Evolutionary conservation across 2,888 invertebrate genomes (phyloP).

Genomic region (Autographa pulchrina): DNA sequence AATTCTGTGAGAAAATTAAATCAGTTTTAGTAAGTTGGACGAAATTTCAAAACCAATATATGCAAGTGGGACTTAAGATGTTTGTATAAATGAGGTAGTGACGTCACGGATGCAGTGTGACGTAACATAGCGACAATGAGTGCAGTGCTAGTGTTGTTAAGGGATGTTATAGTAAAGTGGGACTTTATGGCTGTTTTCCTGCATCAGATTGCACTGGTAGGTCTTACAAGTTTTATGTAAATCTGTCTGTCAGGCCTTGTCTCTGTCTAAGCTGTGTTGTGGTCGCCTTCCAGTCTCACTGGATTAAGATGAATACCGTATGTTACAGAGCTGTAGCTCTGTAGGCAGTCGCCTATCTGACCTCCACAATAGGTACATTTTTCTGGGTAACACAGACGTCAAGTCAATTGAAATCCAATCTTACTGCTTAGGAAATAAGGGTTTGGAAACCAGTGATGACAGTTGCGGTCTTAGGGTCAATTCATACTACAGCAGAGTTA

Average conservation of each 20-base stretch:
- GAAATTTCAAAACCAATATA: background rate
- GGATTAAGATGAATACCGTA: no score
- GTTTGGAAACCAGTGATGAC: no score
- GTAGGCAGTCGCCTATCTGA: no score
- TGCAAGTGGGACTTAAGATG: background rate
- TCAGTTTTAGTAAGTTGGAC: background rate
- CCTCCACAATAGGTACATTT: no score
- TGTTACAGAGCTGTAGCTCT: no score
- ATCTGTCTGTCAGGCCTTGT: background rate
- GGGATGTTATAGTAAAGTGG: constrained; percentile 39
- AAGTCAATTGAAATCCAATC: no score
- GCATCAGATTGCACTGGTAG: constrained; percentile 60
- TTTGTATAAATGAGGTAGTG: constrained; percentile 8
- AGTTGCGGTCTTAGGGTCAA: no score
- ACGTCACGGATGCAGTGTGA: constrained; percentile 20
- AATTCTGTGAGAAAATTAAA: background rate
- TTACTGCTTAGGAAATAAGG: no score
- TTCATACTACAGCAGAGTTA: no score
- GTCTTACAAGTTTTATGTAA: constrained; percentile 7
- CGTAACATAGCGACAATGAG: constrained; percentile 30
- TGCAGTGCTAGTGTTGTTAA: constrained; percentile 35
- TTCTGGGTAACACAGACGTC: no score
- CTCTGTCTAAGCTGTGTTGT: background rate
- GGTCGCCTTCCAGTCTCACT: no score
- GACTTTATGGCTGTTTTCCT: constrained; percentile 52